Evolutionary conservation across 2,888 invertebrate genomes (phyloP).

Genomic region (Myopa tessellatipennis): DNA sequence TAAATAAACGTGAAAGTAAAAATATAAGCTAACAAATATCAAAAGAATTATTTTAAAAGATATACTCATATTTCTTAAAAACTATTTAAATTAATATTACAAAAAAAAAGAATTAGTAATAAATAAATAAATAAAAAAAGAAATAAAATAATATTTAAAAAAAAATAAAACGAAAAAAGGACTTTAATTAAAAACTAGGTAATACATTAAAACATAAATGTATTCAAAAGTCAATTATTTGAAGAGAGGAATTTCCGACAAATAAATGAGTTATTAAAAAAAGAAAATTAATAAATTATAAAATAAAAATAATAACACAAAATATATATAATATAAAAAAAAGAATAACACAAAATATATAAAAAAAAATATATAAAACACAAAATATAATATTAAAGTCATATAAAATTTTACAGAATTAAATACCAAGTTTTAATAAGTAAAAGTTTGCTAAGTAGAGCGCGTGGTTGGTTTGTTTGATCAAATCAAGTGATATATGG

Average conservation of each 20-base stretch:
- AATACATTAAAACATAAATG: too few species aligned
- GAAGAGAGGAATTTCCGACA: too few species aligned
- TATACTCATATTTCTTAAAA: not conserved
- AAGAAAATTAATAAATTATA: not conserved
- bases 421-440: not conserved
- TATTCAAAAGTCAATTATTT: too few species aligned
- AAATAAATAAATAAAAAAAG: too few species aligned
- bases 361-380: not conserved
- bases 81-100: not conserved
- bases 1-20: not conserved
- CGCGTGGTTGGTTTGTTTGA: not conserved
- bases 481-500: not conserved
- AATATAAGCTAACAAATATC: not conserved
- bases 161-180: not conserved
- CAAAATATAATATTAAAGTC: not conserved
- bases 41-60: not conserved
- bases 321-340: conserved; percentile 6
- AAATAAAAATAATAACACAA: not conserved
- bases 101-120: not conserved
- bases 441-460: conserved; percentile 16
- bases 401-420: conserved; percentile 4
- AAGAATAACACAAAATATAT: not conserved
- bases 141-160: conserved; percentile 7
- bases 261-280: too few species aligned
- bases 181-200: too few species aligned